Conservation (phyloP, 2,888 invertebrate genomes). For the Drosophila conformis region DNA sequence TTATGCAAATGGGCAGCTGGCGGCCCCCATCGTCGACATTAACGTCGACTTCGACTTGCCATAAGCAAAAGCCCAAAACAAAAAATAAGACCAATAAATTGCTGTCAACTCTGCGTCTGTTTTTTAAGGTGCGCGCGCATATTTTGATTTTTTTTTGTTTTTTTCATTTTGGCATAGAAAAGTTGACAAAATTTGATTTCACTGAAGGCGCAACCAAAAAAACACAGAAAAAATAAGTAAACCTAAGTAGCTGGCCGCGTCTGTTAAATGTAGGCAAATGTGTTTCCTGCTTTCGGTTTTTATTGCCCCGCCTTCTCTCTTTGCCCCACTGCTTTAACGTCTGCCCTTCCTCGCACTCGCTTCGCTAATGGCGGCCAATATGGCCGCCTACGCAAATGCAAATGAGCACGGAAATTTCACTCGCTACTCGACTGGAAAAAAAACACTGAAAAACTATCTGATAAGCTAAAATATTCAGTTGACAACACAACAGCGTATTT, state of each 20-base stretch:
- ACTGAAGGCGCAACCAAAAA: conserved; percentile 32
- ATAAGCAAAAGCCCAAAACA: conserved; percentile 47
- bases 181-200: conserved; percentile 60
- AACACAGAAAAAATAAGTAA: neutral
- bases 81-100: conserved; percentile 47
- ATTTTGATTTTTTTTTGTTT: neutral
- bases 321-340: neutral
- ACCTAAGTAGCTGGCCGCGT: conserved; percentile 19
- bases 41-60: conserved; percentile 7
- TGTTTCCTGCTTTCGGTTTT: conserved; percentile 71
- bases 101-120: conserved; percentile 7
- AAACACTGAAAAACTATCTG: conserved; percentile 7
- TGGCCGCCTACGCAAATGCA: conserved; percentile 63
- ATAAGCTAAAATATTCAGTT: neutral
- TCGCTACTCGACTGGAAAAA: conserved; percentile 25
- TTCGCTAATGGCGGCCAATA: conserved; percentile 57
- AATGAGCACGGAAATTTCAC: conserved; percentile 59
- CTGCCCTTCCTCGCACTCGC: conserved; percentile 14
- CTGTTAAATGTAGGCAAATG: conserved; percentile 58
- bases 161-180: conserved; percentile 44
- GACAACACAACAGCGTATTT: neutral
- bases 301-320: conserved; percentile 47
- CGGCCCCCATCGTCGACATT: conserved; percentile 41
- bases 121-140: conserved; percentile 57
- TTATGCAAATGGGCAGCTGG: conserved; percentile 68